phyloP scores from a whole-genome alignment of 2,888 invertebrate species.

The Saturnia japonica region DNA sequence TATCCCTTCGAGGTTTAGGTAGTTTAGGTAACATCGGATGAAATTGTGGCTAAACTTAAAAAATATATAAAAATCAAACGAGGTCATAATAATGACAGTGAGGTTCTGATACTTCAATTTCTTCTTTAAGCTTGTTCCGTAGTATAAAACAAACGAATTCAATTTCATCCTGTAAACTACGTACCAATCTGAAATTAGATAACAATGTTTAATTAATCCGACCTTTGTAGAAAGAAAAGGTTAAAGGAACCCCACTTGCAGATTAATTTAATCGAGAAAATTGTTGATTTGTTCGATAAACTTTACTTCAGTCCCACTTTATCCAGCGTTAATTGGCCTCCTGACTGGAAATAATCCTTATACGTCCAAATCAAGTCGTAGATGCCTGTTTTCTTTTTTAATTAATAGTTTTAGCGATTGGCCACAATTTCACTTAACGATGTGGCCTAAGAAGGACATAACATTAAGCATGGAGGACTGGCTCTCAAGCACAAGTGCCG shows the following conservation, averaged over 20 bases:
- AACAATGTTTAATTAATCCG: background rate
- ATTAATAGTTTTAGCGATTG: no score
- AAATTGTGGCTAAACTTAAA: no score
- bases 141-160: background rate
- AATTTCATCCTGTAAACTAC: background rate
- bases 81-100: no score
- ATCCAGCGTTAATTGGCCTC: constrained; percentile 7
- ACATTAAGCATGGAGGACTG: no score
- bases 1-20: no score
- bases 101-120: no score
- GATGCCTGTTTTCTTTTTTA: background rate
- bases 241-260: constrained; percentile 5
- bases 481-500: no score
- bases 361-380: background rate
- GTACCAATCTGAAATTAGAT: background rate
- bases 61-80: no score
- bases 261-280: constrained; percentile 7
- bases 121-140: no score
- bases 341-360: background rate
- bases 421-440: no score
- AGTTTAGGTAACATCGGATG: no score
- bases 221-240: background rate
- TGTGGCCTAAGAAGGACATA: no score
- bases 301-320: background rate
- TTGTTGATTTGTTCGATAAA: background rate